phyloP scores from a whole-genome alignment of 2,888 invertebrate species.

The Mantis religiosa region DNA sequence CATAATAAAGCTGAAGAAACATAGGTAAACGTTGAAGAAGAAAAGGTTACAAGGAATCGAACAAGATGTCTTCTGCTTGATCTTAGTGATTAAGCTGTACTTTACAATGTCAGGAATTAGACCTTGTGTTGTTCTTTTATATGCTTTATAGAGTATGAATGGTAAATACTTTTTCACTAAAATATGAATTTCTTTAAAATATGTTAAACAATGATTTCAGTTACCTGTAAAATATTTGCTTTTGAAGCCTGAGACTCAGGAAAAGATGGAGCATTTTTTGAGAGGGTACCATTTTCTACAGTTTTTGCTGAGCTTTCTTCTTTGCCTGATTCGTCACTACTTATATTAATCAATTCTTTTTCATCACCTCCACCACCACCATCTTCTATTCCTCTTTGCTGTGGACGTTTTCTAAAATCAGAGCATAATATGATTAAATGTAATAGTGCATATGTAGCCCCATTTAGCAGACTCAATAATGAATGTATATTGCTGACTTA shows the following conservation, averaged over 20 bases:
- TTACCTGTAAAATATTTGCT: neutral
- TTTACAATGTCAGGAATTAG: too few species aligned
- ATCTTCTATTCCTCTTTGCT: neutral
- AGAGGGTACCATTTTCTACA: neutral
- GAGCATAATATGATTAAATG: neutral
- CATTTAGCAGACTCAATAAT: too few species aligned
- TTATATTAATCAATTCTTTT: conserved; percentile 73
- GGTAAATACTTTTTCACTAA: too few species aligned
- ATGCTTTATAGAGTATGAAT: too few species aligned
- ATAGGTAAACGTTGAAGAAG: too few species aligned
- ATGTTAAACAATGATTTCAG: neutral
- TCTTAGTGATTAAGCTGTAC: too few species aligned
- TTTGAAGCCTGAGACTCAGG: neutral
- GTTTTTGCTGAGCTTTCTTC: conserved; percentile 36
- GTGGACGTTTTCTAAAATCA: neutral
- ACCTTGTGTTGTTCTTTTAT: too few species aligned
- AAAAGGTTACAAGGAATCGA: too few species aligned
- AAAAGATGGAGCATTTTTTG: neutral
- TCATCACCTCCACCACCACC: conserved; percentile 39
- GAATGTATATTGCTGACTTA: too few species aligned
- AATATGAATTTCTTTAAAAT: too few species aligned
- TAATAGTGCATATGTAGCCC: neutral
- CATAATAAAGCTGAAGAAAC: too few species aligned
- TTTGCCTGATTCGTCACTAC: conserved; percentile 61
- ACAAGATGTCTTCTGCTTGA: too few species aligned